Percentiles rank a stretch among this genome's conserved stretches.
Conservation (phyloP, 2,888 invertebrate species). For the Idaea dimidiata region DNA sequence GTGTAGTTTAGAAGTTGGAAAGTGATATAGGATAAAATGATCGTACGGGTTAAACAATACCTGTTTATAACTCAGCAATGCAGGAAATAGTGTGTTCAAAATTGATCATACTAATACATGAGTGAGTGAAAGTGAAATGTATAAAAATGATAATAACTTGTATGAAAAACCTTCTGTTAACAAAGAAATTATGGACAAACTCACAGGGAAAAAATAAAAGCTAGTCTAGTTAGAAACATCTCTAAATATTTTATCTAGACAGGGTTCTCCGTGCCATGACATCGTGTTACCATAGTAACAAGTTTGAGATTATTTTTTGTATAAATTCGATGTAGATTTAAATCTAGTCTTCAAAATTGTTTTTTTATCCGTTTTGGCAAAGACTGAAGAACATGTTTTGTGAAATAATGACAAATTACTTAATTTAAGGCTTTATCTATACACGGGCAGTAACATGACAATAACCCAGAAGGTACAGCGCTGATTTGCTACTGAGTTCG, state of each 20-base stretch:
- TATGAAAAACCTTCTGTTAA: too few species aligned
- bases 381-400: slow-evolving; percentile 48
- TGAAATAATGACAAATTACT: slow-evolving; percentile 17
- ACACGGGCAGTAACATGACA: too few species aligned
- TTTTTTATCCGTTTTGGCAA: slow-evolving; percentile 42
- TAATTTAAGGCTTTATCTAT: neutral
- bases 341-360: slow-evolving; percentile 62
- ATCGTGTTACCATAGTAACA: slow-evolving; percentile 72
- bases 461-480: too few species aligned
- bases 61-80: too few species aligned
- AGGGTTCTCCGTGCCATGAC: slow-evolving; percentile 70
- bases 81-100: too few species aligned
- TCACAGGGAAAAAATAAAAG: too few species aligned
- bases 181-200: too few species aligned
- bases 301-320: slow-evolving; percentile 57
- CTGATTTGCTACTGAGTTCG: too few species aligned
- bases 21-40: neutral
- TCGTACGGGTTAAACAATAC: too few species aligned
- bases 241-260: slow-evolving; percentile 27
- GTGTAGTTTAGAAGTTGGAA: slow-evolving; percentile 26
- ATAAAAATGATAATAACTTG: too few species aligned
- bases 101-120: too few species aligned
- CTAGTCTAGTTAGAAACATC: neutral
- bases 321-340: slow-evolving; percentile 45
- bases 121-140: too few species aligned